Evolutionary conservation across 1,140 invertebrate species (phyloP), one percentile per base, ranked within the genome.

Genomic region (Drosophila rufa): DNA sequence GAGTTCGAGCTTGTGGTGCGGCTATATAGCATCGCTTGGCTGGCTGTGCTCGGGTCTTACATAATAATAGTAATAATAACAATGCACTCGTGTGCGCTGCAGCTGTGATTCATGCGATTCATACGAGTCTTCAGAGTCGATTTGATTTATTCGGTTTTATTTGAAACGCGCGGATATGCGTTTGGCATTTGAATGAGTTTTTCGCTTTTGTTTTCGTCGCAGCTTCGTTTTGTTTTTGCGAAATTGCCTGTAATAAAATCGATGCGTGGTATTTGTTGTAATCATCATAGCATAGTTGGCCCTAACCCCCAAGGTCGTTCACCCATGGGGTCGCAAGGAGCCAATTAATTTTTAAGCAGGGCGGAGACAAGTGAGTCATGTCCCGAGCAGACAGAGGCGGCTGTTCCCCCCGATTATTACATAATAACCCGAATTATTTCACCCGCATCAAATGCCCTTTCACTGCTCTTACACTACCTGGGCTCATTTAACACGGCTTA

Each of bases 271-370:
- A 45, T 65, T 79, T 68, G 67, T 51, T 83, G 80, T 75, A 74
- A 80, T 87, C 62, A 89, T 87, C 11, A 73, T 75, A 73, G 71
- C 75, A 40, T 78, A 76, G 60, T 84, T 78, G 74, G 81, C 69
- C 66, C 79, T 45, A 83, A 80, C 42, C 15, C 11, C 75, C 84
- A 89, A 89, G 84, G 84, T 89, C 84, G 61, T 89, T 89, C 85
- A 89, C 84, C 85, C 85, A 90, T n/a, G 19, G 53, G 27, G 43
- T 46, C 17, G 19, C 30, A 22, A 15, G 25, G 43, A 14, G 46
- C 12, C n/a, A 38, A 58, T 48, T 38, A 12, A 17, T 27, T 55
- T 58, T 57, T n/a, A n/a, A 25, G 53, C 4, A 25, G 50, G 25
- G 27, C 27, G 30, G 36, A 27, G 19, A 33, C n/a, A 19, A 46